phyloP scores from a whole-genome alignment of 1,140 invertebrate species.

The Achatina immaculata region DNA sequence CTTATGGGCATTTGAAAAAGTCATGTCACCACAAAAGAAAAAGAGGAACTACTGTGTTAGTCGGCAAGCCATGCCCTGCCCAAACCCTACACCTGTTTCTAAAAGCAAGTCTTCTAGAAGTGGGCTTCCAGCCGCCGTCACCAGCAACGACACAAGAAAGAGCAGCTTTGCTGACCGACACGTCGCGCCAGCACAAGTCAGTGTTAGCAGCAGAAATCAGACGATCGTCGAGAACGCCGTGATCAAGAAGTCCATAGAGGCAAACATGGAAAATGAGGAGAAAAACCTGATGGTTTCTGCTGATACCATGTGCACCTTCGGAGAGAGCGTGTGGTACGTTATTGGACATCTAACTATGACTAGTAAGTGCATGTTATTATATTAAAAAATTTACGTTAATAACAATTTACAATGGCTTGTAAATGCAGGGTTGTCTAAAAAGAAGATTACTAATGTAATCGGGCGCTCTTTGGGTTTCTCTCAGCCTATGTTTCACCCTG shows the following conservation, averaged over 20 bases:
- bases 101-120: too few species aligned
- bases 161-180: not conserved
- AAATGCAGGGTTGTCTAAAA: too few species aligned
- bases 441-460: too few species aligned
- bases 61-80: not conserved
- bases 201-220: not conserved
- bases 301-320: not conserved
- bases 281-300: not conserved
- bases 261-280: not conserved
- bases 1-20: constrained; percentile 48
- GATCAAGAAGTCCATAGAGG: not conserved
- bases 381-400: too few species aligned
- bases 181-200: not conserved
- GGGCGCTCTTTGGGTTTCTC: too few species aligned
- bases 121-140: not conserved
- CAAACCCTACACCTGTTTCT: not conserved
- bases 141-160: not conserved
- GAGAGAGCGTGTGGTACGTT: constrained; percentile 89
- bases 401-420: too few species aligned
- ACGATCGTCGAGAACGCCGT: not conserved
- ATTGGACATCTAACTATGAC: constrained; percentile 92
- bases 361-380: constrained; percentile 74
- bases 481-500: too few species aligned
- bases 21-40: constrained; percentile 34
- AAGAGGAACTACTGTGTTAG: not conserved